Evolutionary conservation across 92 coral and sea anemone species (phyloP).

Genomic region (Virgularia gustaviana): DNA sequence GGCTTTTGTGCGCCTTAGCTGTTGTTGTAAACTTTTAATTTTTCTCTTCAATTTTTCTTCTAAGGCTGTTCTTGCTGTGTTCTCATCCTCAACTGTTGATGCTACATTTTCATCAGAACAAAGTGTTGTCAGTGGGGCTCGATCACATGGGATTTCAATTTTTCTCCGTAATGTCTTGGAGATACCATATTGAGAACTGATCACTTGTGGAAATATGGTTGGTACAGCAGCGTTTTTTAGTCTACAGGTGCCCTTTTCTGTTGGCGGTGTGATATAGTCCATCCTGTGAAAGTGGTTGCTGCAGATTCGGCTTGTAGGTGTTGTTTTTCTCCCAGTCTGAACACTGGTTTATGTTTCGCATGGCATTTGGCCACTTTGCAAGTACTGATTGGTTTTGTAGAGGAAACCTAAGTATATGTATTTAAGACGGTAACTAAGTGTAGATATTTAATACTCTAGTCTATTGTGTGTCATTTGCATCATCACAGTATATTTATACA

Average conservation of each 20-base stretch:
- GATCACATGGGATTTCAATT: neutral
- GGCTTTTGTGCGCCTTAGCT: neutral
- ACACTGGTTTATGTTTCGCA: neutral
- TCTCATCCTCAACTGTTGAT: no score
- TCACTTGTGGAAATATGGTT: neutral
- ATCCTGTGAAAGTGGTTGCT: neutral
- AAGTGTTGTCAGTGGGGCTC: neutral
- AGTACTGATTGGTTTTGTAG: constrained; percentile 1
- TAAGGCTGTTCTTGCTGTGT: no score
- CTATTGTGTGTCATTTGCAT: no score
- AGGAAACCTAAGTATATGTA: no score
- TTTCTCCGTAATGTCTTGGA: neutral
- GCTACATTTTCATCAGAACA: neutral
- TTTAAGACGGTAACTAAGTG: no score
- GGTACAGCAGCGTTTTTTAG: constrained; percentile 8
- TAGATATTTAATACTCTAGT: no score
- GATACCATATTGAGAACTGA: neutral
- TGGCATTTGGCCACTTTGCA: neutral
- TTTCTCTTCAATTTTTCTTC: no score
- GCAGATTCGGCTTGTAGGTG: constrained; percentile 8
- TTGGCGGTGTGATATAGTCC: neutral
- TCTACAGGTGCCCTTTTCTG: neutral
- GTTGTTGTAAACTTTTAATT: neutral
- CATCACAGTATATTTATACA: no score
- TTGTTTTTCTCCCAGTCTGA: neutral